phyloP scores from a whole-genome alignment of 92 coral and sea anemone species.

The Epizoanthus ramosus region DNA sequence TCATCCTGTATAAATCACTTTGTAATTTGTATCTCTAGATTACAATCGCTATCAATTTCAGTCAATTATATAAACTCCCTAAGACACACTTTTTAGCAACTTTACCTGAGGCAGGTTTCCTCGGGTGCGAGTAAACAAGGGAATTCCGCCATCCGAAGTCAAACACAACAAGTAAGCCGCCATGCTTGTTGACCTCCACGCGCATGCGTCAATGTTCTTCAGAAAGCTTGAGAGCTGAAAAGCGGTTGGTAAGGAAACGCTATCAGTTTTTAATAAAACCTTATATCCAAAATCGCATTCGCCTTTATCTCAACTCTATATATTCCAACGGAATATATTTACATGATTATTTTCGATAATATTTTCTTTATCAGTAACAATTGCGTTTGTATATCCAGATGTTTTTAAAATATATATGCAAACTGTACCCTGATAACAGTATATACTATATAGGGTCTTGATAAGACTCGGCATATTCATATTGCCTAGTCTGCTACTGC shows the following conservation, averaged over 20 bases:
- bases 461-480: too few relatives aligned
- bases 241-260: not conserved
- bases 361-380: too few relatives aligned
- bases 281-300: not conserved
- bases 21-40: too few relatives aligned
- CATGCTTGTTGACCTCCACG: conserved; percentile 95
- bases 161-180: conserved; percentile 98
- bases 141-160: conserved; percentile 98
- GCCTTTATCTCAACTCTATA: not conserved
- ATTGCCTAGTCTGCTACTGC: too few relatives aligned
- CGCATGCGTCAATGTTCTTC: conserved; percentile 99
- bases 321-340: not conserved
- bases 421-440: too few relatives aligned
- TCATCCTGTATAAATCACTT: too few relatives aligned
- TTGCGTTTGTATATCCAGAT: too few relatives aligned
- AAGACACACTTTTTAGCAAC: not conserved
- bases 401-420: too few relatives aligned
- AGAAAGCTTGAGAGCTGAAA: conserved; percentile 81
- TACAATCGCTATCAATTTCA: too few relatives aligned
- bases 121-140: conserved; percentile 91
- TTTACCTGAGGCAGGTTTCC: conserved; percentile 96
- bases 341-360: not conserved
- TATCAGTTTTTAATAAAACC: not conserved
- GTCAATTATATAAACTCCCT: not conserved
- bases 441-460: too few relatives aligned